Evolutionary conservation across 1,140 invertebrate species (phyloP), one percentile per base, ranked within the genome.

Genomic region (Eciton burchellii): DNA sequence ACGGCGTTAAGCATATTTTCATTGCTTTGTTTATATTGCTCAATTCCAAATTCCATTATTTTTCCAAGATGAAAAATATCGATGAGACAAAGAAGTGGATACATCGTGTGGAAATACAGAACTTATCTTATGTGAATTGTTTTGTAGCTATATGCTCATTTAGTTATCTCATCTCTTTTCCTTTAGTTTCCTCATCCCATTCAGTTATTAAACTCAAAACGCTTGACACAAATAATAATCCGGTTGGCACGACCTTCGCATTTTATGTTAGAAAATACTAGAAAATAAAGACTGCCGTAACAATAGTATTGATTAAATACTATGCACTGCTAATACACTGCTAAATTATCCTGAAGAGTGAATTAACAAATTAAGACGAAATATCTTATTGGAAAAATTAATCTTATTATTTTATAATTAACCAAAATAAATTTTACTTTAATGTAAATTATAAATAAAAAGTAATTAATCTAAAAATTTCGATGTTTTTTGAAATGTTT

Each of bases 301-400:
- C 3, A 43, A 74, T 47, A n/a, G 9, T 52, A 5, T 35, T 85
- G 74, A 85, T 68, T 26, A 16, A 41, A 47, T 74, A n/a, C n/a
- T n/a, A n/a, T n/a, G n/a, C 68, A 71, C 43, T 4, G 16, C 16
- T 0, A 41, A 54, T 3, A 12, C n/a, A n/a, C n/a, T 54, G 54
- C 19, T 72, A 54, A 14, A 57, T 19, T 0, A 12, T 24, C 43
- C 6, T 49, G 14, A 16, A 79, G 43, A 57, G 21, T 8, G 14
- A 29, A 24, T 29, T n/a, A 47, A 72, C 52, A 35, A 35, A 35
- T 35, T 16, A 2, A 68, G 1, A 19, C 49, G 4, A 79, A 9
- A 19, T 68, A 19, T 41, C 24, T 49, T 16, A 29, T 49, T 63
- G 19, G 63, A 47, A 65, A 16, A 3, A 19, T 63, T 19, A 6